Evolutionary conservation across 1,140 invertebrate genomes (phyloP).

Genomic region (Drosophila orena): DNA sequence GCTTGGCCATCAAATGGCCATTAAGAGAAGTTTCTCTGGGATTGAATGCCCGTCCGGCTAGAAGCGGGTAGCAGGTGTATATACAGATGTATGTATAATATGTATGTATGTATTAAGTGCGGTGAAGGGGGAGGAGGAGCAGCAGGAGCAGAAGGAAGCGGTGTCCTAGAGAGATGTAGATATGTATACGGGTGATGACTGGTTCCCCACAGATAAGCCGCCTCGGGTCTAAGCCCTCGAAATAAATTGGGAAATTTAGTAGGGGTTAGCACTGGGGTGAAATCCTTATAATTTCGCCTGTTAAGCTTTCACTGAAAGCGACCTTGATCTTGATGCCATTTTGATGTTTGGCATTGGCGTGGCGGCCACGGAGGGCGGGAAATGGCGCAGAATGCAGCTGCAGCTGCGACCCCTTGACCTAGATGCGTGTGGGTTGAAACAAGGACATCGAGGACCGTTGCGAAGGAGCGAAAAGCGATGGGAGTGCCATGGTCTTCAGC

Average conservation of each 20-base stretch:
- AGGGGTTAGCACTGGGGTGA: conserved; percentile 5
- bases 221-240: conserved; percentile 44
- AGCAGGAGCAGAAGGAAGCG: not conserved
- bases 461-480: not conserved
- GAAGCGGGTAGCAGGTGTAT: conserved; percentile 17
- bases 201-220: conserved; percentile 56
- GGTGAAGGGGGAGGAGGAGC: not conserved
- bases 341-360: conserved; percentile 61
- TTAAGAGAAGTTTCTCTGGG: conserved; percentile 44
- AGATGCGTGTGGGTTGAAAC: conserved; percentile 41
- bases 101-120: too few relatives aligned
- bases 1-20: conserved; percentile 67
- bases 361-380: not conserved
- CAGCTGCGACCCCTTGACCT: conserved; percentile 66
- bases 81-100: not conserved
- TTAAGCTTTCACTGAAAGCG: conserved; percentile 26
- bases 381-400: conserved; percentile 31
- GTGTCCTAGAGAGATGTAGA: not conserved
- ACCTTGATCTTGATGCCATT: conserved; percentile 77
- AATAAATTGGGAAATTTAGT: conserved; percentile 36
- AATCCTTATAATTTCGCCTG: conserved; percentile 32
- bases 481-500: conserved; percentile 10
- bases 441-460: conserved; percentile 9
- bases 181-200: conserved; percentile 28
- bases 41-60: not conserved